Conservation (phyloP, 2,888 invertebrate species). For the Mylabris sibirica region DNA sequence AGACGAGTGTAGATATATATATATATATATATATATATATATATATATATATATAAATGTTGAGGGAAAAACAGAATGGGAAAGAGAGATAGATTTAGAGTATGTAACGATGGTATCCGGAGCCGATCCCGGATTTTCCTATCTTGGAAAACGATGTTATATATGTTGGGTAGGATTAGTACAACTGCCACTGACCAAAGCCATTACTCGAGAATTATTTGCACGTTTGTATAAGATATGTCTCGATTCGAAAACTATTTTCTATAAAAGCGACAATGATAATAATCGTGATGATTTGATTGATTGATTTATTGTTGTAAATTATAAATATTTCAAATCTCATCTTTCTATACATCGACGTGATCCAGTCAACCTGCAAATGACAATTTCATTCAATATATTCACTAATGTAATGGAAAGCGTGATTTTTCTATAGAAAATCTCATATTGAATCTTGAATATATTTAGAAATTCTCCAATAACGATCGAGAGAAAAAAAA, state of each 20-base stretch:
- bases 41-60: no score
- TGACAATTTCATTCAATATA: constrained; percentile 41
- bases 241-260: background rate
- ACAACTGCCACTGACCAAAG: constrained; percentile 47
- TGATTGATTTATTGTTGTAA: background rate
- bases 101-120: constrained; percentile 13
- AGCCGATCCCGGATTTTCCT: constrained; percentile 39
- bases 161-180: constrained; percentile 45
- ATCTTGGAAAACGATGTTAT: constrained; percentile 39
- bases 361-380: constrained; percentile 36
- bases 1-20: constrained; percentile 9
- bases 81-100: no score
- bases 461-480: no score
- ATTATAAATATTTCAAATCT: background rate
- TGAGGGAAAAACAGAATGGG: no score
- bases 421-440: no score
- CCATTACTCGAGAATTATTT: constrained; percentile 47
- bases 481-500: no score
- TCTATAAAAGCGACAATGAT: background rate
- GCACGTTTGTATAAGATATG: constrained; percentile 37
- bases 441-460: constrained; percentile 33
- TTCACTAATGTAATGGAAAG: constrained; percentile 41
- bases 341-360: constrained; percentile 33
- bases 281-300: background rate
- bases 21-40: no score